Conservation (phyloP, 1,140 invertebrate species). For the Heliconius hewitsoni region DNA sequence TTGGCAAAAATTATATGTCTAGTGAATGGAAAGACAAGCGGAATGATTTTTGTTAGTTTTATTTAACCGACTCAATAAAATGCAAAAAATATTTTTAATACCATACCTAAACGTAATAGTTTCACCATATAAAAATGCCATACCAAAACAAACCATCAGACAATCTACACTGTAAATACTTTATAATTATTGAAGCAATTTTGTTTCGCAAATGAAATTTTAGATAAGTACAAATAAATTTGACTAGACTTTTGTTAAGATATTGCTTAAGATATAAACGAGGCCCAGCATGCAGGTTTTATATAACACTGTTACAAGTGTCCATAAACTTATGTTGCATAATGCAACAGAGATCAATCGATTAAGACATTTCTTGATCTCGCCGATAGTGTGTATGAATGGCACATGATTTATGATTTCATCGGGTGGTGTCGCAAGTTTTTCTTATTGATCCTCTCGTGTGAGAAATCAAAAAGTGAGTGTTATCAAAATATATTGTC, state of each 20-base stretch:
- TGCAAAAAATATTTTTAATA: too few relatives aligned
- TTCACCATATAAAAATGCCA: not conserved
- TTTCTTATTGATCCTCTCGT: not conserved
- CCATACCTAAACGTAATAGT: not conserved
- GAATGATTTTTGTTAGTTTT: too few relatives aligned
- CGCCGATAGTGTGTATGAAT: slow-evolving; percentile 32
- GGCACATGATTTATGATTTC: slow-evolving; percentile 29
- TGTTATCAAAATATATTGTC: not conserved
- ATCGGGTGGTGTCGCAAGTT: slow-evolving; percentile 11
- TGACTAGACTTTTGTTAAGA: not conserved
- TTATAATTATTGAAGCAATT: not conserved
- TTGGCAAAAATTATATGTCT: too few relatives aligned
- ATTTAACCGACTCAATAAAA: too few relatives aligned
- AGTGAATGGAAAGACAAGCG: too few relatives aligned
- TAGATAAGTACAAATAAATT: not conserved
- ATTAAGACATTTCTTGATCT: slow-evolving; percentile 41
- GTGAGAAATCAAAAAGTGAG: not conserved
- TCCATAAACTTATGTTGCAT: slow-evolving; percentile 26
- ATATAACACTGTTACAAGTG: slow-evolving; percentile 40
- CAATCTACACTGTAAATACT: not conserved
- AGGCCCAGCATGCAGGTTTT: slow-evolving; percentile 28
- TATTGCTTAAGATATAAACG: slow-evolving; percentile 21
- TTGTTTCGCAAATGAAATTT: not conserved
- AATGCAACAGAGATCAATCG: slow-evolving; percentile 41
- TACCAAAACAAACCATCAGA: not conserved